phyloP scores from a whole-genome alignment of 2,888 invertebrate species.

The Phymatocera aterrima region DNA sequence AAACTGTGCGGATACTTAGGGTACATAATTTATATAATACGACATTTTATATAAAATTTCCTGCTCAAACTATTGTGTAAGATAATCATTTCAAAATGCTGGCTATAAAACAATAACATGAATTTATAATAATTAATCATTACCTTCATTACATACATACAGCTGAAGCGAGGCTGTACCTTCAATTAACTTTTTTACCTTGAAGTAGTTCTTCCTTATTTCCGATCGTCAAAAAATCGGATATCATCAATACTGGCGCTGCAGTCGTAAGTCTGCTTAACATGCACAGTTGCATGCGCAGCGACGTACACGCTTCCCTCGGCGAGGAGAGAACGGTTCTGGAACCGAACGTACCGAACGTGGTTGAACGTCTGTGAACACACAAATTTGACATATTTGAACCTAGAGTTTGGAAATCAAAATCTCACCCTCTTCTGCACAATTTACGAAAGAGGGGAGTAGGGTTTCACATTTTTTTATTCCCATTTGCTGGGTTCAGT shows the following conservation, averaged over 20 bases:
- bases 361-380: slow-evolving; percentile 86
- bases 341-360: slow-evolving; percentile 83
- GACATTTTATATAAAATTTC: no score
- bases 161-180: not conserved
- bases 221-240: slow-evolving; percentile 18
- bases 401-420: not conserved
- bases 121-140: not conserved
- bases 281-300: slow-evolving; percentile 87
- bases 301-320: slow-evolving; percentile 83
- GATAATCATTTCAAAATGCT: not conserved
- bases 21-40: no score
- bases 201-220: not conserved
- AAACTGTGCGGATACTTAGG: no score
- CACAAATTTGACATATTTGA: slow-evolving; percentile 49
- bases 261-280: slow-evolving; percentile 65
- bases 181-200: slow-evolving; percentile 7
- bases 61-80: not conserved
- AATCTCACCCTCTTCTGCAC: not conserved
- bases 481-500: no score
- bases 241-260: not conserved
- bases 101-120: not conserved
- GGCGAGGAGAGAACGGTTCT: slow-evolving; percentile 76
- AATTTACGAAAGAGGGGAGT: no score
- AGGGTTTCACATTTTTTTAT: no score
- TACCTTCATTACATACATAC: not conserved